phyloP scores from a whole-genome alignment of 2,113 vertebrate genomes.

The Nibea coibor region DNA sequence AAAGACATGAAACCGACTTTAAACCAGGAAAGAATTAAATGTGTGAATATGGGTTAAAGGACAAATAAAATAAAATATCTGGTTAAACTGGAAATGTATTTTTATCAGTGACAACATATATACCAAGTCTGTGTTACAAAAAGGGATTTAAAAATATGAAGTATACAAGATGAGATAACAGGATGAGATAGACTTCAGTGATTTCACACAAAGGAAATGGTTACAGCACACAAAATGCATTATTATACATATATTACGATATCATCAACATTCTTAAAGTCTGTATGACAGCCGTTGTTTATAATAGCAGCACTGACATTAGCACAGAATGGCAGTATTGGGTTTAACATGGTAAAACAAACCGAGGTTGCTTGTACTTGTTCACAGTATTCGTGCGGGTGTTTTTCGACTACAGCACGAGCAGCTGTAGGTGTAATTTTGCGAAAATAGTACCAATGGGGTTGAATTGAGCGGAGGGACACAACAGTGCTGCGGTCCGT shows the following conservation, averaged over 20 bases:
- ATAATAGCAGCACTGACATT: neutral
- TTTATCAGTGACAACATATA: no score
- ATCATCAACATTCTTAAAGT: neutral
- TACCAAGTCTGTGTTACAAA: neutral
- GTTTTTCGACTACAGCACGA: neutral
- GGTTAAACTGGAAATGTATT: no score
- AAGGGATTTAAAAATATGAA: no score
- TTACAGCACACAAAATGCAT: no score
- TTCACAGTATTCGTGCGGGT: neutral
- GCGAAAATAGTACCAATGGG: slow-evolving; percentile 52
- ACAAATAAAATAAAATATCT: neutral
- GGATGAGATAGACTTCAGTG: no score
- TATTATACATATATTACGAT: no score
- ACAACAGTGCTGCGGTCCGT: slow-evolving; percentile 68
- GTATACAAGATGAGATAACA: no score
- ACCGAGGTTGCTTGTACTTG: neutral
- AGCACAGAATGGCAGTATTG: neutral
- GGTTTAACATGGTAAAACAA: neutral
- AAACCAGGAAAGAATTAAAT: neutral
- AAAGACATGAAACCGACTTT: neutral
- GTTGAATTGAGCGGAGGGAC: slow-evolving; percentile 68
- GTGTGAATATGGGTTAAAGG: neutral
- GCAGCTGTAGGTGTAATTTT: neutral
- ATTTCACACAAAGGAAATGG: no score
- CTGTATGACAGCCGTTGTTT: neutral